Evolutionary conservation across 2,797 vertebrate species (phyloP), one percentile per base, ranked within the genome.

Genomic region (Falco biarmicus): DNA sequence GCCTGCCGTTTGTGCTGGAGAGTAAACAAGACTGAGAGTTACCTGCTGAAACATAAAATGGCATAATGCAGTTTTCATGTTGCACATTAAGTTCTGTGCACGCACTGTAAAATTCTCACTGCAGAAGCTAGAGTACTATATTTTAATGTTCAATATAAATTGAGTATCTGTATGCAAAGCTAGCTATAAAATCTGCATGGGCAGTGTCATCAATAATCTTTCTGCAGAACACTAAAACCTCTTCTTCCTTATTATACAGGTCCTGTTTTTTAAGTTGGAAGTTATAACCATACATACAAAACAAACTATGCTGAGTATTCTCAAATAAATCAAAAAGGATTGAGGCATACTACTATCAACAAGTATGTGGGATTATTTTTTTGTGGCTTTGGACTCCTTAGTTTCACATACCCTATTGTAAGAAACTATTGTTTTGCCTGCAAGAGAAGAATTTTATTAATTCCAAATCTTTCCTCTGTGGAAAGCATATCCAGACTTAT

Each of bases 11-110:
- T 93, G 48, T 81, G 80, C 57, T 91, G 79, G 53, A 59, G 71
- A 96, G 87, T 74, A 94, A 97, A 95, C 26, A 69, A n/a, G 9
- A 64, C 61, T 9, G n/a, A 50, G 34, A 39, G 75, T 82, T 69
- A 63, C 32, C 69, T 63, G 47, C 87, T 78, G 28, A 87, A 93
- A 94, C 45, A 78, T 4, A 56, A 96, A 95, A 53, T 26, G 57
- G 32, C 70, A 90, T 94, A 95, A 97, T 94, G 92, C 90, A 84
- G 84, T 92, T 96, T 97, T 81, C 84, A 51, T 87, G 92, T 95
- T 86, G n/a, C 59, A 78, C 9, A 13, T 66, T 83, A 57, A 50
- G 60, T 75, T 65, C 24, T 51, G 60, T 48, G 83, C 83, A 71
- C 8, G 53, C 26, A 75, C 61, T 70, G 65, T 66, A 94, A 87